A percentile compares a stretch with the other conserved stretches of the same genome.
Conservation (phyloP, 2,113 vertebrate species). For the Felis chaus region DNA sequence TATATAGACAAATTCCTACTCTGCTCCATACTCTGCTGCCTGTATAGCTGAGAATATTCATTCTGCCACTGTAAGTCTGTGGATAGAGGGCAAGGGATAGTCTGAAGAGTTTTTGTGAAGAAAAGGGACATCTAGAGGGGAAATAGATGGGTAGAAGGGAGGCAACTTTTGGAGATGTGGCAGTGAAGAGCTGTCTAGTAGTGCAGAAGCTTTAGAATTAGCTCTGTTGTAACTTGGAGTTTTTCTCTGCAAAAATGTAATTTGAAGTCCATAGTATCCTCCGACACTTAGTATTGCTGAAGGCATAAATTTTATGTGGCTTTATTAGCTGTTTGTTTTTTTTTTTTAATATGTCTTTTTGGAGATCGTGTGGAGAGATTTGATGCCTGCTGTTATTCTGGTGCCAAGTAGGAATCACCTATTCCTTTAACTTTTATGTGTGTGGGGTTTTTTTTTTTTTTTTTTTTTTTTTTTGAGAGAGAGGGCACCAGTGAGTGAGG, state of each 20-base stretch:
- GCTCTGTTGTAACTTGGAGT: background rate
- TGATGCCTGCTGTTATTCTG: background rate
- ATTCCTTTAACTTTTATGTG: background rate
- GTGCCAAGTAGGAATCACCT: background rate
- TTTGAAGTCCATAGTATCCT: background rate
- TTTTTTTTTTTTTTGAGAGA: no score
- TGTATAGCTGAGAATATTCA: background rate
- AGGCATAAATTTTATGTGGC: background rate
- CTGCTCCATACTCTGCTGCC: background rate
- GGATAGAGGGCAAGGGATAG: background rate
- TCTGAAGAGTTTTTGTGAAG: background rate
- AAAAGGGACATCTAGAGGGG: background rate
- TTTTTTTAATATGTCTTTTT: background rate
- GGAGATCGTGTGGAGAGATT: background rate
- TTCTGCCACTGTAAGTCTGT: background rate
- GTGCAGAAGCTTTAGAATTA: background rate
- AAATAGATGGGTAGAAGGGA: background rate
- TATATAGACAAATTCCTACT: background rate
- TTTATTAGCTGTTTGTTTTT: background rate
- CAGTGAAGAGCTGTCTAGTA: background rate
- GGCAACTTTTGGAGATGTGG: background rate
- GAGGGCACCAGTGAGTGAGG: no score
- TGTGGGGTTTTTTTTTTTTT: no score
- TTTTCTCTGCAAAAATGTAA: background rate
- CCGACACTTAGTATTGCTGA: background rate